Percentiles rank a stretch among this genome's conserved stretches.
These are phyloP conservation scores for Cariama cristata DNA, from an alignment of 2,113 vertebrate species.

Conservation along the genomic window DNA sequence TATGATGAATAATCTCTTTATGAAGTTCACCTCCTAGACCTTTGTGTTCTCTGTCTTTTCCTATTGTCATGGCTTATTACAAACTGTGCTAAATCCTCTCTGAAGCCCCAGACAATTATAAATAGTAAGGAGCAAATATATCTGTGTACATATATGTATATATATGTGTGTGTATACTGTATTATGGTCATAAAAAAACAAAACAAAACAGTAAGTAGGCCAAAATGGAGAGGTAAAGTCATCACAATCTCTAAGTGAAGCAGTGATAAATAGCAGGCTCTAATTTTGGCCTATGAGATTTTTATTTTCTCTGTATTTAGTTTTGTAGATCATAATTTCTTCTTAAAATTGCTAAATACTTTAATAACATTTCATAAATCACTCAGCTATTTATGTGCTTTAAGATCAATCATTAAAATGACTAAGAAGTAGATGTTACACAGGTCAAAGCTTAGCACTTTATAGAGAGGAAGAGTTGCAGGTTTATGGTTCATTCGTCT, in stretches of 20 bases:
- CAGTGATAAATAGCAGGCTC: background rate
- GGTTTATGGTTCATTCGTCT: conserved; percentile 5
- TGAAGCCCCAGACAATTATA: background rate
- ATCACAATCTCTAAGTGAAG: background rate
- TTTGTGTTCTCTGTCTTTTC: background rate
- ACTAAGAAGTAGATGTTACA: background rate
- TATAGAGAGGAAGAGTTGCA: background rate
- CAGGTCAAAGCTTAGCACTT: background rate
- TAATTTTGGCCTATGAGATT: background rate
- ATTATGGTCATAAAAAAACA: background rate
- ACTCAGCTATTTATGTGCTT: background rate
- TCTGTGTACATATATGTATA: too few species aligned
- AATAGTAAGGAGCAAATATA: background rate
- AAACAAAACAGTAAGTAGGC: background rate
- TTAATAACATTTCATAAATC: background rate
- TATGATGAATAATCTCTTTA: background rate
- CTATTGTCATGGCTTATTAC: background rate
- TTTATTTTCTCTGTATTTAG: background rate
- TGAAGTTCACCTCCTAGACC: background rate
- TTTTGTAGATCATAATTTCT: background rate
- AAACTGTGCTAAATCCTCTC: background rate
- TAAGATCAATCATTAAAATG: background rate
- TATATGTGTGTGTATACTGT: background rate
- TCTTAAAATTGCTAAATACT: background rate
- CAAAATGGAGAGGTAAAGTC: background rate